Evolutionary conservation across 2,888 invertebrate genomes (phyloP).

Genomic region (Clanis bilineata): DNA sequence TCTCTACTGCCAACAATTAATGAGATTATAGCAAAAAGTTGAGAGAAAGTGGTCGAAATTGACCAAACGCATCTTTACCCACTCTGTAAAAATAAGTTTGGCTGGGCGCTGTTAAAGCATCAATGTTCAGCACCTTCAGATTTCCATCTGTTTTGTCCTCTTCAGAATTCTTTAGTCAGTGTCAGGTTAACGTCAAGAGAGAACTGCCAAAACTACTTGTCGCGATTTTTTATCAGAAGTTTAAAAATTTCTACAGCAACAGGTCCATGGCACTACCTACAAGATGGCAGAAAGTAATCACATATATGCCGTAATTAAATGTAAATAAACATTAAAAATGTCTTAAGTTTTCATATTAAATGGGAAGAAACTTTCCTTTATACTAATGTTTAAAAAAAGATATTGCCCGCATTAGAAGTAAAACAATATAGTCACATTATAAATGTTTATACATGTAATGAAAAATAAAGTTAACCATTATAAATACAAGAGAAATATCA

Average conservation of each 20-base stretch:
- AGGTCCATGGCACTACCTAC: too few species aligned
- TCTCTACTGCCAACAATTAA: background rate
- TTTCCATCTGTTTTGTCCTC: background rate
- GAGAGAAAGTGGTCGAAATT: background rate
- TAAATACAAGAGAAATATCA: conserved; percentile 66
- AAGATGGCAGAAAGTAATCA: too few species aligned
- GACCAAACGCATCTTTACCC: background rate
- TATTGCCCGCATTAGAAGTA: too few species aligned
- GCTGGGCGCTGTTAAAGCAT: background rate
- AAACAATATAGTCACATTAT: conserved; percentile 33
- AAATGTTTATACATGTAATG: conserved; percentile 67
- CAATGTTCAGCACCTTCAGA: background rate
- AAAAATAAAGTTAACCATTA: conserved; percentile 65
- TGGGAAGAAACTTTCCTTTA: too few species aligned
- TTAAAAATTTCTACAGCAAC: background rate
- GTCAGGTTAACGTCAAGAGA: background rate
- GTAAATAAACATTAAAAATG: too few species aligned
- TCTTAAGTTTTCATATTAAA: too few species aligned
- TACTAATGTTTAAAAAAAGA: too few species aligned
- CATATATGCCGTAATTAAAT: too few species aligned
- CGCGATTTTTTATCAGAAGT: background rate
- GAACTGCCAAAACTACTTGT: background rate
- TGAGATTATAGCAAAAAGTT: background rate
- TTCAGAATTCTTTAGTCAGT: background rate
- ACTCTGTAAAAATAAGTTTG: background rate